Conservation (phyloP, 1,140 invertebrate genomes). For the Atopsyche davidsoni region DNA sequence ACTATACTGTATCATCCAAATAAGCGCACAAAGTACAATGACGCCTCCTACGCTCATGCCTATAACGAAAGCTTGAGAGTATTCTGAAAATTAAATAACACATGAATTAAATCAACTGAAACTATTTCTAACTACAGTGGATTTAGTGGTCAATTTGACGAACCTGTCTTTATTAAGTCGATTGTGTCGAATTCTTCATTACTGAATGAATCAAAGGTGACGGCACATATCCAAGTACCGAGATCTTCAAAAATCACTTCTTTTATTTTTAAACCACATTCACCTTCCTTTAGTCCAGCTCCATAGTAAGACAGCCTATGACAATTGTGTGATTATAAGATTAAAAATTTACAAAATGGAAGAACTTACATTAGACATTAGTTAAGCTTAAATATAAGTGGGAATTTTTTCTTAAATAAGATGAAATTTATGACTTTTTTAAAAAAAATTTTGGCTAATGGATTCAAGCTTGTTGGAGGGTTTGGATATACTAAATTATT, state of each 20-base stretch:
- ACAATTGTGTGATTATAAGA: not conserved
- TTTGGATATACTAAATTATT: slow-evolving; percentile 1
- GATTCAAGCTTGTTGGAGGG: slow-evolving; percentile 1
- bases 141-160: not conserved
- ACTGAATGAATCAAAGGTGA: slow-evolving; percentile 2
- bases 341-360: not conserved
- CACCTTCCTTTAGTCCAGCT: slow-evolving; percentile 11
- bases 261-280: slow-evolving; percentile 18
- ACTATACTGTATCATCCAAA: not conserved
- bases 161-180: not conserved
- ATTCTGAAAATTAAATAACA: slow-evolving; percentile 18
- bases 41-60: slow-evolving; percentile 21
- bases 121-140: not conserved
- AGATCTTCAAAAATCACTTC: slow-evolving; percentile 10
- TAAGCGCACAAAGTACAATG: slow-evolving; percentile 5
- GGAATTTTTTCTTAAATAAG: not conserved
- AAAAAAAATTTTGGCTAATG: slow-evolving; percentile 6
- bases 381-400: not conserved
- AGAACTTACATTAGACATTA: not conserved
- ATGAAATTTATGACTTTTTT: not conserved
- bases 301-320: slow-evolving; percentile 18
- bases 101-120: not conserved
- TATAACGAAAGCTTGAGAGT: slow-evolving; percentile 16
- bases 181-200: slow-evolving; percentile 11
- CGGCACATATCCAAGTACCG: slow-evolving; percentile 20